phyloP scores from a whole-genome alignment of 37 sponge, comb jelly and placozoan genomes.

The Beroe forskalii region DNA sequence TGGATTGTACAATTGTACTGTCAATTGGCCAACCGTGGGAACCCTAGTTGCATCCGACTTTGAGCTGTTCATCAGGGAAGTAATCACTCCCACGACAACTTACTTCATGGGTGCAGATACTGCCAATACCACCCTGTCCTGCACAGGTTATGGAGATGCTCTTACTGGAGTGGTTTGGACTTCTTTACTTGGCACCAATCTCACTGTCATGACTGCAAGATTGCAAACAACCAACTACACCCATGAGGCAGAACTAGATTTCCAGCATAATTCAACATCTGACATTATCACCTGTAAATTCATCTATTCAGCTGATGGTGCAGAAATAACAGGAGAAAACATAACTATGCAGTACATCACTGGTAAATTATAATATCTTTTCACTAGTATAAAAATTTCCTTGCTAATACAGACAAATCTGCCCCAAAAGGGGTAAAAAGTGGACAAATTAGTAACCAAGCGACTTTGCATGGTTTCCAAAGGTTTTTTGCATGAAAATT shows the following conservation, averaged over 20 bases:
- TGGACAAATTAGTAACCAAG: no score
- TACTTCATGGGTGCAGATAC: neutral
- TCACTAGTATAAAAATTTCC: no score
- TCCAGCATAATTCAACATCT: neutral
- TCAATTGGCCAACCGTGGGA: conserved; percentile 16
- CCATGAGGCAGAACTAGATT: neutral
- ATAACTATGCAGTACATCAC: neutral
- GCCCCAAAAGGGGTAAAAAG: no score
- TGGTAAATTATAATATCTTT: no score
- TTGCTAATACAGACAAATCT: no score
- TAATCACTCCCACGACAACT: neutral
- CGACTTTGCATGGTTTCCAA: no score
- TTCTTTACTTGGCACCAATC: neutral
- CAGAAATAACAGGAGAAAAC: neutral
- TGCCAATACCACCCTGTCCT: neutral
- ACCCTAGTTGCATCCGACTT: neutral
- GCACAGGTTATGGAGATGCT: neutral
- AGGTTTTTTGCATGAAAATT: no score
- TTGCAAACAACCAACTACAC: neutral
- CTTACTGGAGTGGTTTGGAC: neutral
- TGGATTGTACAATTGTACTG: neutral
- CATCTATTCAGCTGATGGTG: neutral
- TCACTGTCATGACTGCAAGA: neutral
- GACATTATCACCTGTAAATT: neutral
- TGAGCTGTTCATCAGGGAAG: neutral